phyloP scores from a whole-genome alignment of 1,140 invertebrate species.

The Oedothorax gibbosus region DNA sequence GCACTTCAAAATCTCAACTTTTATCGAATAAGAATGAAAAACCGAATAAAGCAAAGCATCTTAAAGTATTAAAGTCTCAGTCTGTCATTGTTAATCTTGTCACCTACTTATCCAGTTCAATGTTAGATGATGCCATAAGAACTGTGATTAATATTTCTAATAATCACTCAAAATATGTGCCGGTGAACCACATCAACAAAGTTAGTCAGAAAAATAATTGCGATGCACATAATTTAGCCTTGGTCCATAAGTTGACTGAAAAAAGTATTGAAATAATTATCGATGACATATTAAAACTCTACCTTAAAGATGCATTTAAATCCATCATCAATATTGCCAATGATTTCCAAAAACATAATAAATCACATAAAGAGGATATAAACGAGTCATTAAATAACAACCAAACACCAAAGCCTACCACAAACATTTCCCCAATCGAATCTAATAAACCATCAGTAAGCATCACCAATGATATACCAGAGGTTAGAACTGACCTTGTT shows the following conservation, averaged over 20 bases:
- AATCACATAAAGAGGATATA: too few species aligned
- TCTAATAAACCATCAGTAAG: too few species aligned
- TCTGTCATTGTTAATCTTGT: slow-evolving; percentile 43
- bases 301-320: slow-evolving; percentile 52
- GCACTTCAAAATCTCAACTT: not conserved
- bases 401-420: too few species aligned
- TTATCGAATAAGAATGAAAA: not conserved
- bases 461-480: too few species aligned
- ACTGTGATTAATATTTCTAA: slow-evolving; percentile 16
- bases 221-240: not conserved
- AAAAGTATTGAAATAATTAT: slow-evolving; percentile 62
- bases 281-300: slow-evolving; percentile 56
- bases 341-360: not conserved
- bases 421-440: too few species aligned
- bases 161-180: slow-evolving; percentile 4
- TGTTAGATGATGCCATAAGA: slow-evolving; percentile 36
- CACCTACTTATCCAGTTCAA: slow-evolving; percentile 19
- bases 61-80: slow-evolving; percentile 27
- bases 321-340: slow-evolving; percentile 23
- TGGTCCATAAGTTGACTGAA: not conserved
- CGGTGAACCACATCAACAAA: not conserved
- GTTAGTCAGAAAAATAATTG: not conserved
- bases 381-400: too few species aligned
- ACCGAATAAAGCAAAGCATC: not conserved
- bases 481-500: not conserved